Evolutionary conservation across 2,797 vertebrate genomes (phyloP).

Genomic region (Chelidonichthys spinosus): DNA sequence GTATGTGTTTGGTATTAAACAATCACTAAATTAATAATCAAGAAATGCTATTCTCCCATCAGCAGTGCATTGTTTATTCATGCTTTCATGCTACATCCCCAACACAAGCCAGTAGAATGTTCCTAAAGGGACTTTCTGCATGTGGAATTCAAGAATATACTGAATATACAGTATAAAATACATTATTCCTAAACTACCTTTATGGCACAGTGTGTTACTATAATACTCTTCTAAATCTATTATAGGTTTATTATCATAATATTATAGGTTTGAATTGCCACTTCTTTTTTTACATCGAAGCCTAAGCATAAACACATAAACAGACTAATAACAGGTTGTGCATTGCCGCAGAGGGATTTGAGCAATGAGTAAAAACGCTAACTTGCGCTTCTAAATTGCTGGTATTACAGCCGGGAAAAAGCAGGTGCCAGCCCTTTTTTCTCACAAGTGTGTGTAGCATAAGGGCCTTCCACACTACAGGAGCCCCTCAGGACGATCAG

Average conservation of each 20-base stretch:
- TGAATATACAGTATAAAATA: background rate
- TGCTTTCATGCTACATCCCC: conserved; percentile 43
- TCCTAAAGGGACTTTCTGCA: conserved; percentile 21
- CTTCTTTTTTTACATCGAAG: conserved; percentile 1
- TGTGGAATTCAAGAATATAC: background rate
- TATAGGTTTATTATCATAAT: background rate
- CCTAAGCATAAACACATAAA: conserved; percentile 10
- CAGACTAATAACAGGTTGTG: conserved; percentile 23
- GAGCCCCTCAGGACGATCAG: conserved; percentile 4
- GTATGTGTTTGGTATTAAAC: conserved; percentile 47
- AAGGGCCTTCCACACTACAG: background rate
- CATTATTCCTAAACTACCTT: background rate
- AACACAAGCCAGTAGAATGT: conserved; percentile 23
- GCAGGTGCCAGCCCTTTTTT: background rate
- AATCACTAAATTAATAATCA: background rate
- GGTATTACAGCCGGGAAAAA: background rate
- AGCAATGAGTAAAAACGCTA: background rate
- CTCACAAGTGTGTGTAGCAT: background rate
- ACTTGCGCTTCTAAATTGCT: conserved; percentile 9
- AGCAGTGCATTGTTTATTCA: conserved; percentile 58
- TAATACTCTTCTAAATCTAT: background rate
- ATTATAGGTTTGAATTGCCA: background rate
- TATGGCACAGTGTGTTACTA: background rate
- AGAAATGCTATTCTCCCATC: conserved; percentile 30
- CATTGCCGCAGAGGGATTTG: background rate